Percentiles rank a stretch among this genome's conserved stretches.
Evolutionary conservation across 2,888 invertebrate genomes (phyloP).

Genomic region (Stenichneumon culpator): DNA sequence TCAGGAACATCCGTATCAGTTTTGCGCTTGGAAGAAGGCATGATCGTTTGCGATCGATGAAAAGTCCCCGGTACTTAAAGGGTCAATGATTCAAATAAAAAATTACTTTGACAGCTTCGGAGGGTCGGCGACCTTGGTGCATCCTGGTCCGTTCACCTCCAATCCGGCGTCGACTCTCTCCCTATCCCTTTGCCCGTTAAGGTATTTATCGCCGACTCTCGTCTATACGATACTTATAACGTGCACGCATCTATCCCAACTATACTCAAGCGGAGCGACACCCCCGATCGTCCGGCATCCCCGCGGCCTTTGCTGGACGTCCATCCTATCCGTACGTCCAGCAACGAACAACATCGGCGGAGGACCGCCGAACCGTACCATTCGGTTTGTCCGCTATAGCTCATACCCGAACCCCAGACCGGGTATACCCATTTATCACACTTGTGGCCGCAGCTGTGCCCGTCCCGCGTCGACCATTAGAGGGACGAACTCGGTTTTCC

Average conservation of each 20-base stretch:
- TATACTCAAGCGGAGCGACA: slow-evolving; percentile 18
- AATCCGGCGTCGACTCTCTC: not conserved
- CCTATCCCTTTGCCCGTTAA: slow-evolving; percentile 1
- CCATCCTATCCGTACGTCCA: not conserved
- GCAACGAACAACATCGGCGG: slow-evolving; percentile 33
- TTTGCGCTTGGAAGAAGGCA: too few species aligned
- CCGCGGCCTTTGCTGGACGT: not conserved
- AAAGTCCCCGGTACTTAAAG: too few species aligned
- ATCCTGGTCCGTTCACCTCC: not conserved
- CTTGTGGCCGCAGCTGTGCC: slow-evolving; percentile 77
- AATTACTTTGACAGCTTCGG: too few species aligned
- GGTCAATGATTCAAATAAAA: too few species aligned
- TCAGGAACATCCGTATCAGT: too few species aligned
- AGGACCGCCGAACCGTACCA: slow-evolving; percentile 59
- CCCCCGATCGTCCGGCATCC: slow-evolving; percentile 34
- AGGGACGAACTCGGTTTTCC: slow-evolving; percentile 70
- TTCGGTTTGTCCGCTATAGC: slow-evolving; percentile 60
- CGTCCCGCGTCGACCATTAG: slow-evolving; percentile 76
- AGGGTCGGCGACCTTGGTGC: not conserved
- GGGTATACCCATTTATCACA: slow-evolving; percentile 76
- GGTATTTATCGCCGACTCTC: slow-evolving; percentile 4
- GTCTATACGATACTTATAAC: slow-evolving; percentile 36
- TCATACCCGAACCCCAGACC: not conserved
- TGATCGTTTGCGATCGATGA: too few species aligned
- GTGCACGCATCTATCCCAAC: slow-evolving; percentile 30